Conservation (phyloP, 2,113 vertebrate species). For the Sapayoa aenigma region DNA sequence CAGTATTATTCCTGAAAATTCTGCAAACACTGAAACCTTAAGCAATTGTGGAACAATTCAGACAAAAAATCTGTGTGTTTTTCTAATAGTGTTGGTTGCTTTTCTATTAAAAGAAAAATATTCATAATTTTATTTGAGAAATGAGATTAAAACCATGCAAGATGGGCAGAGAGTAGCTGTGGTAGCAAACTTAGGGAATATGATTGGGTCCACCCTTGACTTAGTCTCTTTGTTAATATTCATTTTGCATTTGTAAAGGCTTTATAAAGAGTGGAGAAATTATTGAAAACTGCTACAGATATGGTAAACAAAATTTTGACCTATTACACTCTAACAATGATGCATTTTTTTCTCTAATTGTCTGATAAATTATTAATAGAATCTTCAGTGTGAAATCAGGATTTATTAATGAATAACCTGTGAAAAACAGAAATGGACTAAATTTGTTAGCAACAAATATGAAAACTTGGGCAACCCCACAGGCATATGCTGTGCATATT, state of each 20-base stretch:
- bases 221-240: background rate
- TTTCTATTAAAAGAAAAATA: background rate
- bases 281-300: background rate
- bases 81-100: background rate
- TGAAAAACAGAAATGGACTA: background rate
- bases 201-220: background rate
- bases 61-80: background rate
- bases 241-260: background rate
- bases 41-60: background rate
- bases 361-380: background rate
- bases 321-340: background rate
- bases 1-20: background rate
- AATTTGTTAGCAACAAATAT: background rate
- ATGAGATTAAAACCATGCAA: background rate
- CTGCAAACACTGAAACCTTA: background rate
- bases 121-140: background rate
- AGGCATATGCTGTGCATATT: background rate
- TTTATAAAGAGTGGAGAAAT: background rate
- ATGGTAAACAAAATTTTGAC: background rate
- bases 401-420: background rate
- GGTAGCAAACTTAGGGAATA: background rate
- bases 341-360: background rate
- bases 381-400: background rate
- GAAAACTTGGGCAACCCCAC: background rate
- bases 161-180: background rate